Percentiles rank a stretch among this genome's conserved stretches.
These are phyloP conservation scores for Piliocolobus tephrosceles DNA, from an alignment of 2,113 vertebrate genomes.

Conservation along the genomic window DNA sequence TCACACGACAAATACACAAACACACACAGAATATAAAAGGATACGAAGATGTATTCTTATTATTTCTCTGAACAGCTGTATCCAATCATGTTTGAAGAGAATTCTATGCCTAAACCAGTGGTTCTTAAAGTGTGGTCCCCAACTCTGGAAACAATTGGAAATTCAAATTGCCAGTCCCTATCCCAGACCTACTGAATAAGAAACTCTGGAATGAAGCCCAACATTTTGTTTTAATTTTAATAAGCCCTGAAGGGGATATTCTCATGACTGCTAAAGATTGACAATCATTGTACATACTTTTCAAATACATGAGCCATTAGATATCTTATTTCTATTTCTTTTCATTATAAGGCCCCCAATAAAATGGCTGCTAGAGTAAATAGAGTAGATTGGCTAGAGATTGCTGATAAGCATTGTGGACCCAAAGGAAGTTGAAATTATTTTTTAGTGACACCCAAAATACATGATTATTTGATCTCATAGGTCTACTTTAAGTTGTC, in stretches of 20 bases:
- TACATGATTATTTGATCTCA: background rate
- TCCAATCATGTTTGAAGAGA: background rate
- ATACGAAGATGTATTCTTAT: background rate
- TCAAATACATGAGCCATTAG: background rate
- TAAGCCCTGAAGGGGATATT: background rate
- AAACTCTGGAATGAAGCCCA: background rate
- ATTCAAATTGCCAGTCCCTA: background rate
- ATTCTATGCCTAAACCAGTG: background rate
- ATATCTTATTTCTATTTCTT: background rate
- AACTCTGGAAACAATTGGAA: background rate
- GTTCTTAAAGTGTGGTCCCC: background rate
- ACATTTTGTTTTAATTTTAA: constrained; percentile 22
- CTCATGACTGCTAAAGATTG: background rate
- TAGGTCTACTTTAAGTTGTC: background rate
- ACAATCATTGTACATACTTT: background rate
- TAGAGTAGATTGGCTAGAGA: background rate
- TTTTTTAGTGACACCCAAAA: background rate
- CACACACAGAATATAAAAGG: background rate
- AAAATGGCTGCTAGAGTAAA: background rate
- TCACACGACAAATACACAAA: too few species aligned
- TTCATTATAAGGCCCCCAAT: background rate
- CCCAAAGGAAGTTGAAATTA: background rate
- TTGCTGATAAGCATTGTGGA: background rate
- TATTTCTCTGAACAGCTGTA: background rate
- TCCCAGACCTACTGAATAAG: background rate